Evolutionary conservation across 2,113 vertebrate genomes (phyloP).

Genomic region (Lophura nycthemera): DNA sequence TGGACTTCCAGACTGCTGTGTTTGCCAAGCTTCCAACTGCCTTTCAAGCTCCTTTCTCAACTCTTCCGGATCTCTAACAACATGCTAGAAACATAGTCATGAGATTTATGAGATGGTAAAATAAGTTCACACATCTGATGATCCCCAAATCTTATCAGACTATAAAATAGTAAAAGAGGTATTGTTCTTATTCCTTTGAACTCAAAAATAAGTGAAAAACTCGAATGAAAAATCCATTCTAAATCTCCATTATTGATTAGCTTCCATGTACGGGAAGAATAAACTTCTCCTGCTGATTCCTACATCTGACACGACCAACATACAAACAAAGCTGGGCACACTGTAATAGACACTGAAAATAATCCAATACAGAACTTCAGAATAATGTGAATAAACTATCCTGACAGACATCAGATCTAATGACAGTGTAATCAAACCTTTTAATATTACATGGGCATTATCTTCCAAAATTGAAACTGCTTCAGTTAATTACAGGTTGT

Average conservation of each 20-base stretch:
- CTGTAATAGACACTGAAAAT: not conserved
- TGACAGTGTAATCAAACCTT: not conserved
- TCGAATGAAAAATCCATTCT: not conserved
- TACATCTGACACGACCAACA: not conserved
- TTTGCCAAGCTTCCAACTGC: slow-evolving; percentile 90
- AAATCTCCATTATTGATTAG: not conserved
- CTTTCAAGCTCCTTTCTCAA: slow-evolving; percentile 91
- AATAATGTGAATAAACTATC: not conserved
- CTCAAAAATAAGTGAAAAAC: not conserved
- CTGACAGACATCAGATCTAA: not conserved
- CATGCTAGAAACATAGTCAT: slow-evolving; percentile 67
- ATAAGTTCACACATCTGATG: not conserved
- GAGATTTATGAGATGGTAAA: slow-evolving; percentile 4
- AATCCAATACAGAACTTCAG: not conserved
- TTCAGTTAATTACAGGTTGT: not conserved
- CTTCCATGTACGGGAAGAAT: not conserved
- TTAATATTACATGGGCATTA: not conserved
- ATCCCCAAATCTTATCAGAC: not conserved
- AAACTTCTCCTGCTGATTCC: not conserved
- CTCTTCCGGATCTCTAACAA: slow-evolving; percentile 83
- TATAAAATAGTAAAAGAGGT: not conserved
- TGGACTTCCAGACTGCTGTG: slow-evolving; percentile 78
- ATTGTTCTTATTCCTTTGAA: not conserved
- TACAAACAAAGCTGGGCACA: not conserved
- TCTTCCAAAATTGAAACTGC: not conserved